These are phyloP conservation scores for Drosophila subpulchrella DNA, from an alignment of 1,140 invertebrate genomes.

Conservation along the genomic window DNA sequence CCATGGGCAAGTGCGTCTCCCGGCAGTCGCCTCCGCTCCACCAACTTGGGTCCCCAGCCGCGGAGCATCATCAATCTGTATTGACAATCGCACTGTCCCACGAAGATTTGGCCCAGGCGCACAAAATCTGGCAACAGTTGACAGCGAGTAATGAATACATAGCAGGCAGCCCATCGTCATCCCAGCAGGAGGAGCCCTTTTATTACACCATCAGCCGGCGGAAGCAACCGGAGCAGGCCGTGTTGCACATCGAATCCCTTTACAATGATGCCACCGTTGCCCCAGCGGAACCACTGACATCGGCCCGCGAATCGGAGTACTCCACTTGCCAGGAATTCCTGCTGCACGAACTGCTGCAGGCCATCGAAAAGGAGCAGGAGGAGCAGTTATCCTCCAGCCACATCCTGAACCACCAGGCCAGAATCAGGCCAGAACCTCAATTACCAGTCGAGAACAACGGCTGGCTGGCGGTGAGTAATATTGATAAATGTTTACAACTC, in stretches of 20 bases:
- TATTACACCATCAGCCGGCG: constrained; percentile 62
- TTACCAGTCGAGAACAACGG: constrained; percentile 37
- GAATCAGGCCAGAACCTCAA: constrained; percentile 38
- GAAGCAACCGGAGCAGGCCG: constrained; percentile 8
- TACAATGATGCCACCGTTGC: constrained; percentile 54
- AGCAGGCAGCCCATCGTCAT: constrained; percentile 32
- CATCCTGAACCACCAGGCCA: constrained; percentile 7
- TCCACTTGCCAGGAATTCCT: constrained; percentile 72
- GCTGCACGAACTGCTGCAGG: constrained; percentile 56
- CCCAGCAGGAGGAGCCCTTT: constrained; percentile 44
- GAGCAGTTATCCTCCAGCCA: constrained; percentile 5
- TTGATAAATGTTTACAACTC: constrained; percentile 49
- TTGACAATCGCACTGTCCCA: constrained; percentile 77
- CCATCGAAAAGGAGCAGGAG: constrained; percentile 20
- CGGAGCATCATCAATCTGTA: constrained; percentile 77
- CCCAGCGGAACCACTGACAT: constrained; percentile 47
- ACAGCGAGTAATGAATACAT: constrained; percentile 83
- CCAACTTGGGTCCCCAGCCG: constrained; percentile 16
- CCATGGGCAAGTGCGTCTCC: constrained; percentile 84
- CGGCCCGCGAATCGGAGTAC: constrained; percentile 35
- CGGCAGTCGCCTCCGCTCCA: constrained; percentile 52
- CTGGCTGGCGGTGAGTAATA: constrained; percentile 48
- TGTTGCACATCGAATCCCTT: constrained; percentile 60
- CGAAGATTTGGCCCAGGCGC: constrained; percentile 78
- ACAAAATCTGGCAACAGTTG: constrained; percentile 82